phyloP scores from a whole-genome alignment of 2,113 vertebrate species.

The Redunca redunca region DNA sequence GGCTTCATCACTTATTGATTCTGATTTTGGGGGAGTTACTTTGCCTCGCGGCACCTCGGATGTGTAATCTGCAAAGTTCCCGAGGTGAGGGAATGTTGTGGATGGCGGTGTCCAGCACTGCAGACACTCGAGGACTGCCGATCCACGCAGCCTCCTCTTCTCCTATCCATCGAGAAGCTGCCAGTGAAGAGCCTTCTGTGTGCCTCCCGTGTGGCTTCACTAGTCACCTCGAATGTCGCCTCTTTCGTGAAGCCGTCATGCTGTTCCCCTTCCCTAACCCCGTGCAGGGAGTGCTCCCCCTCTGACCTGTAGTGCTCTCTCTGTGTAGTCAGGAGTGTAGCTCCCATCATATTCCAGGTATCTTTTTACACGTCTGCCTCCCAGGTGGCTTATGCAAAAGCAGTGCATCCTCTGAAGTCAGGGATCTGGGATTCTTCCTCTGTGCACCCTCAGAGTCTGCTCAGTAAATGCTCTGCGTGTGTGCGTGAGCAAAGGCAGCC shows the following conservation, averaged over 20 bases:
- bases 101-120: rapidly evolving
- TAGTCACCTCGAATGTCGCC: background rate
- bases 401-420: background rate
- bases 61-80: background rate
- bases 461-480: background rate
- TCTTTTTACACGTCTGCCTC: background rate
- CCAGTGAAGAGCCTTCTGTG: background rate
- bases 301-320: background rate
- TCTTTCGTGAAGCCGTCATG: background rate
- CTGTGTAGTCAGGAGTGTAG: rapidly evolving
- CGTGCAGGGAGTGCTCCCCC: background rate
- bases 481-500: background rate
- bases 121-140: rapidly evolving
- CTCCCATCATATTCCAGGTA: rapidly evolving
- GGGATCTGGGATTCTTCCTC: background rate
- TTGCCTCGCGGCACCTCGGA: background rate
- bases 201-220: background rate
- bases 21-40: background rate
- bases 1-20: background rate
- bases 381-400: rapidly evolving
- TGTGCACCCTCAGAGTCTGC: background rate
- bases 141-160: background rate
- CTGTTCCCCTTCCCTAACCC: background rate
- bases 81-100: background rate
- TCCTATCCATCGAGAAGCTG: background rate